Conservation (phyloP, 1,140 invertebrate species). For the Drosophila willistoni region DNA sequence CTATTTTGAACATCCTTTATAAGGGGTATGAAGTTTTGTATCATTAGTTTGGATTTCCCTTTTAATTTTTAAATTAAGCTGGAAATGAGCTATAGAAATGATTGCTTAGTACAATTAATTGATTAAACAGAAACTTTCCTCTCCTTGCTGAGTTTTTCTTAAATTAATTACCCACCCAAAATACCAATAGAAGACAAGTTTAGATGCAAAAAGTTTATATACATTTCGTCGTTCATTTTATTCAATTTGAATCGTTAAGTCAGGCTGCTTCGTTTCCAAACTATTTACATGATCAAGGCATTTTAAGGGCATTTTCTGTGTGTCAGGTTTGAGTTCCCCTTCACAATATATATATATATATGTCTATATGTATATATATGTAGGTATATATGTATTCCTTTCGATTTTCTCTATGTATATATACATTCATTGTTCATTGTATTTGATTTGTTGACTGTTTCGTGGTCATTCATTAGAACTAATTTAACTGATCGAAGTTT, state of each 20-base stretch:
- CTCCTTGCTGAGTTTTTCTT: no score
- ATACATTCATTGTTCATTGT: constrained; percentile 36
- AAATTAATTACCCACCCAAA: constrained; percentile 9
- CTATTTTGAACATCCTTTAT: no score
- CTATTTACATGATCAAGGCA: constrained; percentile 51
- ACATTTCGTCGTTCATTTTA: constrained; percentile 41
- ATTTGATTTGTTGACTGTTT: constrained; percentile 62
- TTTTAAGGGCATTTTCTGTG: constrained; percentile 53
- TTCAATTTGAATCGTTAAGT: constrained; percentile 40
- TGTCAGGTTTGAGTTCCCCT: constrained; percentile 12
- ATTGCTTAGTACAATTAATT: no score
- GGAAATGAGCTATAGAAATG: no score
- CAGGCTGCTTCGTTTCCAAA: constrained; percentile 30
- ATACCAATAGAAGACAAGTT: not conserved
- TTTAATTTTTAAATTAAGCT: no score
- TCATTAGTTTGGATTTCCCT: no score
- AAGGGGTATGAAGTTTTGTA: no score
- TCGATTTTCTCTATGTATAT: constrained; percentile 24
- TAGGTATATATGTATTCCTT: constrained; percentile 27
- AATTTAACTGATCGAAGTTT: constrained; percentile 58
- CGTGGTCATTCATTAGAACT: constrained; percentile 60
- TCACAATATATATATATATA: constrained; percentile 14
- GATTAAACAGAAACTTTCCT: no score
- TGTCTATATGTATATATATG: constrained; percentile 24
- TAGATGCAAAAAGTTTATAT: constrained; percentile 38